These are phyloP conservation scores for Craniophora ligustri DNA, from an alignment of 2,888 invertebrate genomes.

Conservation along the genomic window DNA sequence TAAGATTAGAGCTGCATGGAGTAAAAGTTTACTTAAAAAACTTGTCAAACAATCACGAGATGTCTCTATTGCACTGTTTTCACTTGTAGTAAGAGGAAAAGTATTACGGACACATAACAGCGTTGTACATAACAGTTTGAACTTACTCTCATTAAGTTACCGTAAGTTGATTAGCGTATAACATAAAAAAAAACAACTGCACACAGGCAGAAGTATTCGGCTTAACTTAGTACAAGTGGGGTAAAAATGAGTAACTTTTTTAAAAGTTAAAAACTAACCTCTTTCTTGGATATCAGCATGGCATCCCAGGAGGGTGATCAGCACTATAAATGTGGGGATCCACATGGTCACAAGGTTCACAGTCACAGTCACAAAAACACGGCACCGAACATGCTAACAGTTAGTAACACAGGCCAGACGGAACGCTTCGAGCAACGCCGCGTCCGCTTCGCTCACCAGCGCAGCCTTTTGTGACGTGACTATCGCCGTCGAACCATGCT, in stretches of 20 bases:
- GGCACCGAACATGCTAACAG: slow-evolving; percentile 70
- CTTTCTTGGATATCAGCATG: slow-evolving; percentile 78
- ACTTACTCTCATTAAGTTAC: slow-evolving; percentile 48
- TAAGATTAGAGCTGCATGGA: not conserved
- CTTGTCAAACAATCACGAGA: slow-evolving; percentile 37
- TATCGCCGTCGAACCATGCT: slow-evolving; percentile 9
- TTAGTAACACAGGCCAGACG: slow-evolving; percentile 49
- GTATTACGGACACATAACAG: slow-evolving; percentile 44
- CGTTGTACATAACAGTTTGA: slow-evolving; percentile 44
- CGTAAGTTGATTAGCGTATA: slow-evolving; percentile 45
- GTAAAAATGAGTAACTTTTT: slow-evolving; percentile 46
- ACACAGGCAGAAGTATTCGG: slow-evolving; percentile 17
- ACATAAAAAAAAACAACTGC: slow-evolving; percentile 20
- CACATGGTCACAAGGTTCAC: slow-evolving; percentile 68
- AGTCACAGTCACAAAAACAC: slow-evolving; percentile 66
- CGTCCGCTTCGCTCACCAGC: slow-evolving; percentile 74
- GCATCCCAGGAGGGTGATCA: slow-evolving; percentile 58
- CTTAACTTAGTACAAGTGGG: slow-evolving; percentile 40
- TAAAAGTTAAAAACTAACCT: slow-evolving; percentile 67
- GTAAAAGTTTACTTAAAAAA: slow-evolving; percentile 30
- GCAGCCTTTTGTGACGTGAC: slow-evolving; percentile 69
- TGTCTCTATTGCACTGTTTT: slow-evolving; percentile 38
- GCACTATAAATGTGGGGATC: slow-evolving; percentile 64
- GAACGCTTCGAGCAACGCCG: slow-evolving; percentile 44
- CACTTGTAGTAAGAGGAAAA: slow-evolving; percentile 46